These are phyloP conservation scores for Priocnemis perturbator DNA, from an alignment of 2,888 invertebrate species.

Conservation along the genomic window DNA sequence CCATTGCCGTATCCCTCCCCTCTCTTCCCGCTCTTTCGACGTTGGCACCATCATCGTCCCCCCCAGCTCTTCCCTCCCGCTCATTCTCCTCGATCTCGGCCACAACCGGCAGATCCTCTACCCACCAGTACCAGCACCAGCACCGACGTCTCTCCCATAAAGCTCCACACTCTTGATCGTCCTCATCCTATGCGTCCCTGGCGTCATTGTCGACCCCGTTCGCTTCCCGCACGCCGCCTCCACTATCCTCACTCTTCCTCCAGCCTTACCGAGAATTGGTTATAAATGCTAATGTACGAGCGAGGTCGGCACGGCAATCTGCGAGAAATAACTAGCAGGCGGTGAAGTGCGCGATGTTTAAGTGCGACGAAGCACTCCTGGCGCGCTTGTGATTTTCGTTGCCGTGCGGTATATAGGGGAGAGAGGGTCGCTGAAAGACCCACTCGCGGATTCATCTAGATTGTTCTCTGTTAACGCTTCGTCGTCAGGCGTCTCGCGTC, in stretches of 20 bases:
- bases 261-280: slow-evolving; percentile 60
- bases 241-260: slow-evolving; percentile 2
- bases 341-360: slow-evolving; percentile 34
- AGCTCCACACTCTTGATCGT: background rate
- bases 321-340: slow-evolving; percentile 14
- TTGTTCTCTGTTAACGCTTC: no score
- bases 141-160: background rate
- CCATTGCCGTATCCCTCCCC: background rate
- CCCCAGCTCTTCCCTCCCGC: background rate
- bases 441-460: background rate
- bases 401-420: background rate
- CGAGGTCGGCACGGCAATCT: slow-evolving; percentile 42
- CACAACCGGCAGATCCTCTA: background rate
- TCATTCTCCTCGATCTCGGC: background rate
- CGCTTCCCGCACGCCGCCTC: background rate
- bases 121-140: background rate
- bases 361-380: slow-evolving; percentile 22
- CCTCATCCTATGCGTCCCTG: no score
- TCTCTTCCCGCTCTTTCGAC: background rate
- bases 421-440: background rate
- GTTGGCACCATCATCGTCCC: background rate
- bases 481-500: no score
- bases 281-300: slow-evolving; percentile 69
- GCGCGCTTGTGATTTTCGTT: background rate
- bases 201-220: slow-evolving; percentile 5